Evolutionary conservation across 2,797 vertebrate species (phyloP).

Genomic region (Phrynocephalus vlangalii): DNA sequence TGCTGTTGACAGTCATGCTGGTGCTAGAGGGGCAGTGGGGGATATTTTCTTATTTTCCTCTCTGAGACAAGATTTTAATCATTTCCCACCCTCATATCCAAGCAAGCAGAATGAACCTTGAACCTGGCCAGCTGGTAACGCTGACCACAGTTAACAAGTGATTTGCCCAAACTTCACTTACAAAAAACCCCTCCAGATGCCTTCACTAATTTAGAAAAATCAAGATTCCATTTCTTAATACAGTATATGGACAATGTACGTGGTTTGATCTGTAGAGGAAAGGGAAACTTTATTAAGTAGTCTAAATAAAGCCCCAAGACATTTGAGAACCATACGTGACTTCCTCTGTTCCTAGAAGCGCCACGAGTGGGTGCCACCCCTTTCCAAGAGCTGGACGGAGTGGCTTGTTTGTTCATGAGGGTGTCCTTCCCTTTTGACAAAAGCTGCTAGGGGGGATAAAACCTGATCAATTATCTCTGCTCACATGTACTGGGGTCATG

Average conservation of each 20-base stretch:
- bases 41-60: not conserved
- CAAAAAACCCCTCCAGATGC: not conserved
- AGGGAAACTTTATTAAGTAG: not conserved
- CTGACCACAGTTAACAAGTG: not conserved
- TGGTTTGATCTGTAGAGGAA: not conserved
- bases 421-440: slow-evolving; percentile 43
- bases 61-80: not conserved
- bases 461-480: slow-evolving; percentile 41
- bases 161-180: not conserved
- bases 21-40: not conserved
- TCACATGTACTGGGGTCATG: slow-evolving; percentile 28
- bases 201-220: not conserved
- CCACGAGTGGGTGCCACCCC: slow-evolving; percentile 10
- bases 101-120: not conserved
- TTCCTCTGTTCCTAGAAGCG: slow-evolving; percentile 4
- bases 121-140: not conserved
- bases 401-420: slow-evolving; percentile 25
- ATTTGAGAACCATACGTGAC: not conserved
- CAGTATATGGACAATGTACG: not conserved
- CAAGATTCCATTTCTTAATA: not conserved
- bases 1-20: not conserved
- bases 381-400: slow-evolving; percentile 1
- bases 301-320: not conserved
- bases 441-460: slow-evolving; percentile 26
- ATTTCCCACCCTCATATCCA: not conserved